These are phyloP conservation scores for Pampusana beccarii DNA, from an alignment of 2,113 vertebrate species.

Conservation along the genomic window DNA sequence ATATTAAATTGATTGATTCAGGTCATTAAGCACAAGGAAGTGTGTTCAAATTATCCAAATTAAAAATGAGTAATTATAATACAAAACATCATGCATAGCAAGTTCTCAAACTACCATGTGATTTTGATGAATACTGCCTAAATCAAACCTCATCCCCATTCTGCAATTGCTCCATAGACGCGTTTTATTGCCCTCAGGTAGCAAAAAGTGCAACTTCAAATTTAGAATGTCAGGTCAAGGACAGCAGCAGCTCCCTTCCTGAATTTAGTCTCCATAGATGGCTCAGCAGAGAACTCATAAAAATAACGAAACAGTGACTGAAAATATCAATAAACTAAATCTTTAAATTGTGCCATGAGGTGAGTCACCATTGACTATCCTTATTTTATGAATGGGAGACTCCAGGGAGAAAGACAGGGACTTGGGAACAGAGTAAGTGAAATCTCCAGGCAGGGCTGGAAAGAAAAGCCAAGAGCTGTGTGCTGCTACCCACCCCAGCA, in stretches of 20 bases:
- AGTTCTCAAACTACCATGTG: not conserved
- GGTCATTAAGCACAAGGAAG: not conserved
- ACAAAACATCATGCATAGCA: not conserved
- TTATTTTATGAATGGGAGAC: not conserved
- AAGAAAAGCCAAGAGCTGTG: not conserved
- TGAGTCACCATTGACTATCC: not conserved
- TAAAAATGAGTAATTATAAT: not conserved
- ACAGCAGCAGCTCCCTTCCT: not conserved
- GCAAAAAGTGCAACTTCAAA: not conserved
- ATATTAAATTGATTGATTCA: not conserved
- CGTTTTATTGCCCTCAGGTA: not conserved
- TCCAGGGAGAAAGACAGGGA: not conserved
- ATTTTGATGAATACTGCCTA: not conserved
- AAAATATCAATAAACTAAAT: not conserved
- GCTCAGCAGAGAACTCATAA: not conserved
- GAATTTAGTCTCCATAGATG: not conserved
- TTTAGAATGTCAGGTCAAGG: not conserved
- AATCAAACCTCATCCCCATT: not conserved
- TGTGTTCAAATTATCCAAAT: not conserved
- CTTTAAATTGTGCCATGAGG: not conserved
- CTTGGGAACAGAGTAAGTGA: not conserved
- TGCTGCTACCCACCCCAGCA: not conserved
- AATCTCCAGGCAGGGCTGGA: not conserved
- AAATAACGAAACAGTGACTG: not conserved
- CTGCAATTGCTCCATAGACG: not conserved